These are phyloP conservation scores for Samia ricini DNA, from an alignment of 1,140 invertebrate species.

Conservation along the genomic window DNA sequence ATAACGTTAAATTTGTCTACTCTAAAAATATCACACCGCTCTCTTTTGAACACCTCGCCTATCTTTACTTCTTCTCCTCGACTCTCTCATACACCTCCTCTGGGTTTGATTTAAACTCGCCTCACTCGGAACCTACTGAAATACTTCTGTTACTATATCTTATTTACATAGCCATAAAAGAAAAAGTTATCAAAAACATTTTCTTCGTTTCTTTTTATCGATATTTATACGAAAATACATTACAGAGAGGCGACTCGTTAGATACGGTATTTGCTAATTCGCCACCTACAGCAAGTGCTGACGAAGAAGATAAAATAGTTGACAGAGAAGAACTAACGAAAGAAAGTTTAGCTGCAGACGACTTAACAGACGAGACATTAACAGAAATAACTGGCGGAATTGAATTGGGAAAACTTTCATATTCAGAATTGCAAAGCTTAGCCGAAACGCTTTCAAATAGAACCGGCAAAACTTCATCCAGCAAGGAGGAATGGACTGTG, in stretches of 20 bases:
- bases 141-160: no score
- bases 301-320: conserved; percentile 40
- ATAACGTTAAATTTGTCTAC: no score
- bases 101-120: no score
- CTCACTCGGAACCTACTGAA: no score
- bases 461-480: conserved; percentile 46
- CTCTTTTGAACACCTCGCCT: no score
- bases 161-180: no score
- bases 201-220: no score
- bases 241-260: conserved; percentile 78
- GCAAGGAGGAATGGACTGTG: conserved; percentile 56
- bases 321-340: conserved; percentile 18
- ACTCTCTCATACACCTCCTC: no score
- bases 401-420: conserved; percentile 57
- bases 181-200: no score
- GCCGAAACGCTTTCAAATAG: conserved; percentile 56
- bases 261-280: conserved; percentile 80
- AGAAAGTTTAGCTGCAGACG: conserved; percentile 32
- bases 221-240: conserved; percentile 5
- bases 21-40: no score
- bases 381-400: conserved; percentile 62
- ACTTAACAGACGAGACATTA: conserved; percentile 58
- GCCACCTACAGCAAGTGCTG: conserved; percentile 61
- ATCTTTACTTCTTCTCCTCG: no score
- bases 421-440: conserved; percentile 62